Conservation (phyloP, 2,888 invertebrate genomes). For the Campoplex nolae region DNA sequence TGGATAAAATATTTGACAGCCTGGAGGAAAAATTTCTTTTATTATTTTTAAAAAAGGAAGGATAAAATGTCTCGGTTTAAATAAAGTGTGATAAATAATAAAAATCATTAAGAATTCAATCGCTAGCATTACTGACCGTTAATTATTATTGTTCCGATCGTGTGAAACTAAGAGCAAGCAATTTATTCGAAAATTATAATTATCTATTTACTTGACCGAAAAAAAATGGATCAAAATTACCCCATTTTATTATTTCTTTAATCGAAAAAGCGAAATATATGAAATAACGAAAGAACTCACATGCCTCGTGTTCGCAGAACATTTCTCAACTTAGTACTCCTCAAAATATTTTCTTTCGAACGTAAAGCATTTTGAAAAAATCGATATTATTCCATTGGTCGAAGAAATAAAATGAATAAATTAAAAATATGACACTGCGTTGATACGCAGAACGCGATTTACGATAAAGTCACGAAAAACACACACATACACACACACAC, state of each 20-base stretch:
- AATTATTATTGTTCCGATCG: too few relatives aligned
- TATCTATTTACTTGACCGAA: too few relatives aligned
- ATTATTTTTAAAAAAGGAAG: too few relatives aligned
- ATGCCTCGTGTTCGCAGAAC: constrained; percentile 38
- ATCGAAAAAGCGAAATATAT: not conserved
- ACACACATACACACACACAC: not conserved
- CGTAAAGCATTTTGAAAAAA: not conserved
- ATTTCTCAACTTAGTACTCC: not conserved
- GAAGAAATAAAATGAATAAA: not conserved
- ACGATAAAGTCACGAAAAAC: not conserved
- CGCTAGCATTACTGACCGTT: too few relatives aligned
- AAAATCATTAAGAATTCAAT: too few relatives aligned
- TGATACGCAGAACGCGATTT: not conserved
- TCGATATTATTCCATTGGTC: not conserved
- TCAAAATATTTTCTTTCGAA: not conserved
- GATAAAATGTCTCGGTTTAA: too few relatives aligned
- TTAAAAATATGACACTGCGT: not conserved
- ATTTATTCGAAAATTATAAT: not conserved
- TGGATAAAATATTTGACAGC: not conserved
- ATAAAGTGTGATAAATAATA: too few relatives aligned
- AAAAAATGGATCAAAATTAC: too few relatives aligned
- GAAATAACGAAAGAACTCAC: constrained; percentile 19
- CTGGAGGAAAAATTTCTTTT: too few relatives aligned
- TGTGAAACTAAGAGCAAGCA: too few relatives aligned
- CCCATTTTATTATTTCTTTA: not conserved